Percentiles rank a stretch among this genome's conserved stretches.
These are phyloP conservation scores for Prosapia bicincta DNA, from an alignment of 2,888 invertebrate species.

Conservation along the genomic window DNA sequence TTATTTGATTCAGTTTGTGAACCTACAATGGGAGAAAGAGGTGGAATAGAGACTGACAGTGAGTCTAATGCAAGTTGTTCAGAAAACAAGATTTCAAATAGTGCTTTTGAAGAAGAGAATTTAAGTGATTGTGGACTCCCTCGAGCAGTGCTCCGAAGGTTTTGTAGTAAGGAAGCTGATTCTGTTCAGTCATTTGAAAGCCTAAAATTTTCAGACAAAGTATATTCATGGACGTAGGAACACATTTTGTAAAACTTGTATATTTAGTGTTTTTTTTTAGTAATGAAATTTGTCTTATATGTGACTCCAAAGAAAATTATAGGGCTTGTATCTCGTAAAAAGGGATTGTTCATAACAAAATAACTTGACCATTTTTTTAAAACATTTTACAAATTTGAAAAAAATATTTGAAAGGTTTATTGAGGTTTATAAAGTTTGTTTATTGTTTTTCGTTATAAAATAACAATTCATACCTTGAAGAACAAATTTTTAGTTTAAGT, in stretches of 20 bases:
- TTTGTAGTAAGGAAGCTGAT: slow-evolving; percentile 58
- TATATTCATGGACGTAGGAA: slow-evolving; percentile 28
- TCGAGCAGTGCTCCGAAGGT: slow-evolving; percentile 58
- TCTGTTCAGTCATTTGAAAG: slow-evolving; percentile 57
- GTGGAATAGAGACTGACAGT: not conserved
- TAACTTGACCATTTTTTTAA: not conserved
- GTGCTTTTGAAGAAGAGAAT: slow-evolving; percentile 71
- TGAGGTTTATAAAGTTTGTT: no score
- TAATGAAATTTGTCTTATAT: not conserved
- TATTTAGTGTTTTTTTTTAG: no score
- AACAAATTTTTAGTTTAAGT: no score
- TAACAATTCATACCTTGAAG: no score
- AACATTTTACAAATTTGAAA: no score
- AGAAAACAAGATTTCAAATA: slow-evolving; percentile 36
- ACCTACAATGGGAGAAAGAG: not conserved
- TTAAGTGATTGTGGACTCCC: slow-evolving; percentile 83
- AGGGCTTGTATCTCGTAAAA: not conserved
- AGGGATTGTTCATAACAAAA: not conserved
- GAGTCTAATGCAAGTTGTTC: not conserved
- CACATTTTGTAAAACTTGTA: not conserved
- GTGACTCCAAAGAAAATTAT: not conserved
- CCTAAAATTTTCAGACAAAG: slow-evolving; percentile 57
- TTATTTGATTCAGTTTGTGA: not conserved
- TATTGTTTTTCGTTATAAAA: no score
- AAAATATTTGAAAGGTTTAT: no score